Base-by-base conservation (phyloP, 1,140 invertebrate species). In the Calephelis nemesis region DNA sequence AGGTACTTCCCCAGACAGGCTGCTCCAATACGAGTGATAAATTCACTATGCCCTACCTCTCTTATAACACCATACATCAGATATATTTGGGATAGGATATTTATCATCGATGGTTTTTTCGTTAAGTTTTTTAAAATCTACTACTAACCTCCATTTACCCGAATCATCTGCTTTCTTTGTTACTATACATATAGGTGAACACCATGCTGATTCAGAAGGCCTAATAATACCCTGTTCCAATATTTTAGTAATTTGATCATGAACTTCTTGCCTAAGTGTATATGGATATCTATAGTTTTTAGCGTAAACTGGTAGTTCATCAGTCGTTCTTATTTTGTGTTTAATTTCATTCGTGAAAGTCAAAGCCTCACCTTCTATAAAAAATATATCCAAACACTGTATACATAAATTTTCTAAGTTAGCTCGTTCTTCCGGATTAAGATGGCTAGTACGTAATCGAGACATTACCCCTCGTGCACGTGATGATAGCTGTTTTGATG, bases 261-360 rank as follows among this genome's bases (percentile, higher is more conserved):
- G 10, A 65, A 70, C 63, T 62, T 70, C 68, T 15, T 70, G 68
- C 49, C 68, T 54, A 65, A 62, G 68, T 47, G 65, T 50, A 19
- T 49, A 62, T 19, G 68, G 68, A 70, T 70, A 66, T 54, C 64
- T 54, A 42, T 58, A 66, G 30, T 30, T 66, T 66, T 58, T 54
- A 39, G 64, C 52, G 30, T 66, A n/a, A 13, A 66, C 64, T 12
- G 49, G 50, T 6, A 66, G 49, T 66, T 66, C 64, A 7, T 66
- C 64, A 12, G 49, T 45, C 9, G 68, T 45, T 45, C 1, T 45
- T 7, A 45, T 45, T 45, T 45, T 45, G 42, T 45, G 42, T 70
- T 70, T 64, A 58, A 70, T 70, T 70, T 70, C 66, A 48, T 70
- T 70, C 7, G 50, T 70, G 15, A 70, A 70, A 47, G 63, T 70